A percentile compares a stretch with the other conserved stretches of the same genome.
phyloP scores from a whole-genome alignment of 2,888 invertebrate genomes.

The Caenorhabditis auriculariae region DNA sequence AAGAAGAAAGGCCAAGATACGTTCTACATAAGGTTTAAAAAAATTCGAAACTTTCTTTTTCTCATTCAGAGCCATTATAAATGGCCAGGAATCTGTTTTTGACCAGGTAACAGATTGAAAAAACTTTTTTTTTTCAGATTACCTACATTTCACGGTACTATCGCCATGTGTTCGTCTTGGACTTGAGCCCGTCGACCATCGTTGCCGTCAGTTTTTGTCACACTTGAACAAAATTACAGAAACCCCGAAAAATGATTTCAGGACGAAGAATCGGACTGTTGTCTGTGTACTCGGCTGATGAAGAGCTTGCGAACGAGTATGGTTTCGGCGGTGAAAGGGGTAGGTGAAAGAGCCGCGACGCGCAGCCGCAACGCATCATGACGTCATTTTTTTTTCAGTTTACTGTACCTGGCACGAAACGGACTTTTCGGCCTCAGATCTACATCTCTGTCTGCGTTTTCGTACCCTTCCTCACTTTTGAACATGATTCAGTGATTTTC shows the following conservation, averaged over 20 bases:
- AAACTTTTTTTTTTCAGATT: conserved; percentile 70
- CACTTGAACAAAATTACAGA: not conserved
- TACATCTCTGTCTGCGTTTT: conserved; percentile 78
- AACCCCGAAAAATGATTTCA: conserved; percentile 28
- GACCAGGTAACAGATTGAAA: not conserved
- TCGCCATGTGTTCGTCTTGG: conserved; percentile 76
- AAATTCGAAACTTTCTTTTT: no score
- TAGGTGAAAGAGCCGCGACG: conserved; percentile 44
- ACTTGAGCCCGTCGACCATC: conserved; percentile 78
- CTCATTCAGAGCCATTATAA: no score
- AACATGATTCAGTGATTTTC: conserved; percentile 72
- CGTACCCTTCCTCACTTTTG: conserved; percentile 75
- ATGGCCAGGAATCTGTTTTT: no score
- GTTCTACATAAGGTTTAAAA: no score
- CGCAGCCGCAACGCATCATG: no score
- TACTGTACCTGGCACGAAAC: conserved; percentile 72
- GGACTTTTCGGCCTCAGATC: conserved; percentile 72
- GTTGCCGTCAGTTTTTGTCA: conserved; percentile 71
- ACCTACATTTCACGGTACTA: conserved; percentile 76
- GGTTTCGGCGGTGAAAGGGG: conserved; percentile 64
- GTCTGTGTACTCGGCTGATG: conserved; percentile 64
- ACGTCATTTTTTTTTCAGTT: conserved; percentile 69
- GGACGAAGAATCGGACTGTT: conserved; percentile 64
- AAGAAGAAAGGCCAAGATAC: no score
- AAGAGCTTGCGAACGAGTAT: conserved; percentile 63